Evolutionary conservation across 2,888 invertebrate genomes (phyloP).

Genomic region (Drosophila niveifrons): DNA sequence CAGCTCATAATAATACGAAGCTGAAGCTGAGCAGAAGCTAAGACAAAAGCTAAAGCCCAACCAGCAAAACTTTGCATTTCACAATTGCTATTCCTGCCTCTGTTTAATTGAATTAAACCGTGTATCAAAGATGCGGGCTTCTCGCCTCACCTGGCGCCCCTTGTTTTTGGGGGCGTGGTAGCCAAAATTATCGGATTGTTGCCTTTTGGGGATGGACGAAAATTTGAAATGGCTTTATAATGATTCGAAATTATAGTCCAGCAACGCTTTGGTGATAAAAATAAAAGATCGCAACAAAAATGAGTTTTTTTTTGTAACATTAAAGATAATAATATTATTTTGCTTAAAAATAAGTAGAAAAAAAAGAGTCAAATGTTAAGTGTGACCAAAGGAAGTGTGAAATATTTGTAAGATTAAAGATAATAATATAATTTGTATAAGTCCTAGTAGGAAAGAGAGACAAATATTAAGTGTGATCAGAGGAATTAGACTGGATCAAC

Average conservation of each 20-base stretch:
- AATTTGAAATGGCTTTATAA: conserved; percentile 46
- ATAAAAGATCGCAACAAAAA: not conserved
- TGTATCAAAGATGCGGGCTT: conserved; percentile 45
- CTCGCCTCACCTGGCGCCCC: conserved; percentile 31
- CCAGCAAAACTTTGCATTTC: conserved; percentile 9
- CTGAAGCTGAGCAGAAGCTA: conserved; percentile 6
- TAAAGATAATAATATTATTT: too few relatives aligned
- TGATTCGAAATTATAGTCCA: conserved; percentile 45
- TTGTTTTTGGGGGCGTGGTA: conserved; percentile 39
- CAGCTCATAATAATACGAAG: conserved; percentile 39
- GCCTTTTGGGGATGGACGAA: conserved; percentile 31
- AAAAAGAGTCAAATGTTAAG: too few relatives aligned
- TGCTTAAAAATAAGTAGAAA: too few relatives aligned
- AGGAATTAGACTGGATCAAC: too few relatives aligned
- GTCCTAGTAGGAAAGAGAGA: too few relatives aligned
- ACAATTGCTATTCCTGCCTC: conserved; percentile 5
- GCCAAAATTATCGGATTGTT: conserved; percentile 28
- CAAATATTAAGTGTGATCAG: too few relatives aligned
- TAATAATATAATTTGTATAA: too few relatives aligned
- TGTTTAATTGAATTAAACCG: conserved; percentile 57
- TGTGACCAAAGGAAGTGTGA: too few relatives aligned
- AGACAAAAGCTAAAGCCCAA: not conserved
- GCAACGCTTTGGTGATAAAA: not conserved
- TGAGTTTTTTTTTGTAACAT: not conserved
- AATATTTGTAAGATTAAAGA: too few relatives aligned